Evolutionary conservation across 1,140 invertebrate genomes (phyloP).

Genomic region (Microplitis mediator): DNA sequence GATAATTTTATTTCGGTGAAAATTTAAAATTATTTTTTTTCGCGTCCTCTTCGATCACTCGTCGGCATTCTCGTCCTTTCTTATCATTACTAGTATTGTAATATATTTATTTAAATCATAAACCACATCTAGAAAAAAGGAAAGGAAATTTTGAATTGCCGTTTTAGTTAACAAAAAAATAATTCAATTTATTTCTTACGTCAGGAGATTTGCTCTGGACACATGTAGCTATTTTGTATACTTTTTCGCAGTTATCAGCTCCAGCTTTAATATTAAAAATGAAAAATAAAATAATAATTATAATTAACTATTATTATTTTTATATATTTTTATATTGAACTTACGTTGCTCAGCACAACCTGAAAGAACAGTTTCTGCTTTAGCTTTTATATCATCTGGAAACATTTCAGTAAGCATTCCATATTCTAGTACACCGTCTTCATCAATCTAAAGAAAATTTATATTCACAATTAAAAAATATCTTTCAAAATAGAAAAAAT

Average conservation of each 20-base stretch:
- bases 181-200: constrained; percentile 31
- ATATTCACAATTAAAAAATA: not conserved
- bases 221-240: constrained; percentile 44
- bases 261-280: constrained; percentile 35
- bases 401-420: constrained; percentile 25
- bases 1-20: too few species aligned
- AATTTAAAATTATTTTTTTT: not conserved
- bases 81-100: constrained; percentile 10
- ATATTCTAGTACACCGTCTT: constrained; percentile 24
- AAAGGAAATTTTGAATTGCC: not conserved
- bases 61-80: constrained; percentile 10
- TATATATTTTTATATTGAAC: not conserved
- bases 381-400: constrained; percentile 26
- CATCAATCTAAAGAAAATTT: constrained; percentile 19
- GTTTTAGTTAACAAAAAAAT: not conserved
- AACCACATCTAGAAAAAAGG: constrained; percentile 47
- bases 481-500: too few species aligned
- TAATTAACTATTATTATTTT: not conserved
- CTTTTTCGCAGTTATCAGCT: constrained; percentile 46
- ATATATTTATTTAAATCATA: constrained; percentile 39
- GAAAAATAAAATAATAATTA: not conserved
- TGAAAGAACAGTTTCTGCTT: not conserved
- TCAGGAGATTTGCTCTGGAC: constrained; percentile 40
- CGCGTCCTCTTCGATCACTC: not conserved
- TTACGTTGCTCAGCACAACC: constrained; percentile 20